Conservation (phyloP, 2,113 vertebrate species). For the Blennius ocellaris region DNA sequence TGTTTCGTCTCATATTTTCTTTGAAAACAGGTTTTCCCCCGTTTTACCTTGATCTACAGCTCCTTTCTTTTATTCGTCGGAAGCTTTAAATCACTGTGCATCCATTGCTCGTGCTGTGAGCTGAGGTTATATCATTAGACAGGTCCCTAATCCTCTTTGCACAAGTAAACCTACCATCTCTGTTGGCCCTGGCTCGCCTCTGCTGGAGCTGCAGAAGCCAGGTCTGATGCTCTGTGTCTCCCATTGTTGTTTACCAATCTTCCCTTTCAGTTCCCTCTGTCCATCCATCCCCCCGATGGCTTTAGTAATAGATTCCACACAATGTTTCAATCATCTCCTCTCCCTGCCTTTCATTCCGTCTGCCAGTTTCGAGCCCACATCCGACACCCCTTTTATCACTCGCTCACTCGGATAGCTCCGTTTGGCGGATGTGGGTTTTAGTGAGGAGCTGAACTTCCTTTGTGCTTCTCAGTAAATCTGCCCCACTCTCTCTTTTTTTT, state of each 20-base stretch:
- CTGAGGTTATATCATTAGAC: conserved; percentile 14
- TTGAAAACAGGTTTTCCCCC: conserved; percentile 4
- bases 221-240: conserved; percentile 17
- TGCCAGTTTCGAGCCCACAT: conserved; percentile 26
- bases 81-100: conserved; percentile 32
- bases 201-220: conserved; percentile 16
- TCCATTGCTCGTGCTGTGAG: neutral
- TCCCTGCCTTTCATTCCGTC: conserved; percentile 39
- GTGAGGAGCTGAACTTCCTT: neutral
- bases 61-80: conserved; percentile 22
- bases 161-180: conserved; percentile 12
- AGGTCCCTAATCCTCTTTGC: conserved; percentile 42
- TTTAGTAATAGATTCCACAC: conserved; percentile 52
- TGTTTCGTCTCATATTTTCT: neutral
- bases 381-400: conserved; percentile 29
- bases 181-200: conserved; percentile 22
- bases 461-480: conserved; percentile 7
- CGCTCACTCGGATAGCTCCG: conserved; percentile 13
- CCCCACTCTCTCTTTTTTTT: neutral
- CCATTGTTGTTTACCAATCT: conserved; percentile 58
- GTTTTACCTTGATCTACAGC: conserved; percentile 11
- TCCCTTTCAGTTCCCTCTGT: conserved; percentile 18
- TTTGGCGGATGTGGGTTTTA: conserved; percentile 5
- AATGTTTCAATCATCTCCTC: conserved; percentile 45
- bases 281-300: conserved; percentile 55